Evolutionary conservation across 2,113 vertebrate species (phyloP), one percentile per base, ranked within the genome.

Genomic region (Spermophilus dauricus): DNA sequence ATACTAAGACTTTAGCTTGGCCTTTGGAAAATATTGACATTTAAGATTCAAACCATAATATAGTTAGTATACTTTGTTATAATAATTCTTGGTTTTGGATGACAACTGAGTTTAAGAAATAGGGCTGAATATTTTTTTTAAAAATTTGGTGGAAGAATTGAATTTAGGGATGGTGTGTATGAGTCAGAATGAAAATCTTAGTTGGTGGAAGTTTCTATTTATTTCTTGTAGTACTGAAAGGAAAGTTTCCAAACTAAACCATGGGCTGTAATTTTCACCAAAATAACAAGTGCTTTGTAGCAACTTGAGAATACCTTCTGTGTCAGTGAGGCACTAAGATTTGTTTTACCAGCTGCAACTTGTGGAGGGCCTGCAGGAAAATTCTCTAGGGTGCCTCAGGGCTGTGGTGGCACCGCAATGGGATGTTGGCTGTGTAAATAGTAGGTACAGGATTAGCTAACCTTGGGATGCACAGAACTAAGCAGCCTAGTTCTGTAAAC

Each of bases 391-490:
- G 76, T 39, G 6, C 10, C 37, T 93, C 16, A 48, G 84, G 34
- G 18, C 28, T 70, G 72, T 90, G 28, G 84, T 80, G 56, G 83
- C 32, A 65, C 56, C 9, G 28, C 12, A 69, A 69, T 39, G 82
- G 80, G 75, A 75, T 70, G 75, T 63, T 94, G 87, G 39, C 42
- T 16, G 20, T 86, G 84, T 92, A 86, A 94, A 97, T 42, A 92
- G 80, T 65, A 96, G 88, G 88, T 84, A 81, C 70, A 83, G 75
- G 75, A 94, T 97, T 86, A 92, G 76, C 91, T 76, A 39, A 48
- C 8, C 9, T 30, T 70, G 96, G 69, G 75, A 81, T 34, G 42
- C 37, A 30, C 42, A 92, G 63, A 96, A 72, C 34, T 37, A 70
- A 86, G 42, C 53, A 78, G 70, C 70, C 42, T 81, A 37, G 10